Base-by-base conservation (phyloP, 1,140 invertebrate species). In the Papilio dardanus region DNA sequence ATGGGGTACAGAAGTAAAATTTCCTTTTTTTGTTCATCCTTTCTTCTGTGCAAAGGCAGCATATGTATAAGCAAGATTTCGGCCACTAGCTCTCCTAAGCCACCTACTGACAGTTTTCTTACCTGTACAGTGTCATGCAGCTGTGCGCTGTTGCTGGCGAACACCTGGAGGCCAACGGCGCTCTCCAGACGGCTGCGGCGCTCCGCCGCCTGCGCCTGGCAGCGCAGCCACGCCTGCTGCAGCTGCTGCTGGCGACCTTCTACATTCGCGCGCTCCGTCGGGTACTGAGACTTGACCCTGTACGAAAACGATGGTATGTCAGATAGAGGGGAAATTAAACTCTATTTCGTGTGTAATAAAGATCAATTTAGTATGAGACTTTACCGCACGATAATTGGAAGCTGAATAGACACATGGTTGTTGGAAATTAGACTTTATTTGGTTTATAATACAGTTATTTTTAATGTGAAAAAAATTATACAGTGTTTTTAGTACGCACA, bases 161-260 rank as follows among this genome's bases (percentile, higher is more conserved):
- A 99, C 80, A 99, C 98, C 90, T 99, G 98, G 83, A 98, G 96
- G 0, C 98, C 98, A 10, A 99, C 98, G 14, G 98, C 97, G 87
- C 98, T 97, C 90, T 99, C 98, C 10, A 99, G 94, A 73, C 97
- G 91, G 0, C 95, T 95, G 76, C 97, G 94, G 24, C 98, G 93
- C 68, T 98, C 96, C 12, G 95, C 94, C 1, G 98, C 98, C 85
- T 98, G 98, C 3, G 95, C 96, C 89, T 97, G 95, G 37, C 99
- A 96, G 86, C 97, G 95, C 75, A 96, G 95, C 98, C 99, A 99
- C 80, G 99, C 94, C 75, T 96, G 95, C 79, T 97, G 95, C 30
- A 99, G 96, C 90, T 99, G 97, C 79, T 96, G 95, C 91, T 99
- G 97, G 66, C 97, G 95, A 3, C 94, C 94, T 68, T 97, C 96